Percentiles rank a stretch among this genome's conserved stretches.
Evolutionary conservation across 1,140 invertebrate genomes (phyloP).

Genomic region (Portunus trituberculatus): DNA sequence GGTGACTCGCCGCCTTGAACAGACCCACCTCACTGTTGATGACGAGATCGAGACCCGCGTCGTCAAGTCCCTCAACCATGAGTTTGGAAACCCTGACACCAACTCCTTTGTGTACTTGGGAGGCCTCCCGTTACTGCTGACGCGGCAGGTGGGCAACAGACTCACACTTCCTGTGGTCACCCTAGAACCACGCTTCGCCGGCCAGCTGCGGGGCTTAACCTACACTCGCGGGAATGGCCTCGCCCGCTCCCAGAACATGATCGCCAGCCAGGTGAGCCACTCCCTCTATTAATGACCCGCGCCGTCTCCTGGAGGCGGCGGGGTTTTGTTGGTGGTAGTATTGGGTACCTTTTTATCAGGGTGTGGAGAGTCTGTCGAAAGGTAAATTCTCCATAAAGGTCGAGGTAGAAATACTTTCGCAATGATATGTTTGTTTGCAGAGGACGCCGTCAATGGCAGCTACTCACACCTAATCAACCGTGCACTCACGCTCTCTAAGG

Average conservation of each 20-base stretch:
- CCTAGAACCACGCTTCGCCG: constrained; percentile 93
- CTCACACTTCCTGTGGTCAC: constrained; percentile 93
- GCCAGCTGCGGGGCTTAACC: constrained; percentile 91
- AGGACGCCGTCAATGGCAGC: neutral
- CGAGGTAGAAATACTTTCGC: neutral
- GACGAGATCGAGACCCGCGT: constrained; percentile 86
- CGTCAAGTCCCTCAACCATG: constrained; percentile 78
- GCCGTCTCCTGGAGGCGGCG: neutral
- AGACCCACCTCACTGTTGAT: constrained; percentile 91
- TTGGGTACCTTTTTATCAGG: neutral
- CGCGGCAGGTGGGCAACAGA: constrained; percentile 86
- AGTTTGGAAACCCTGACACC: constrained; percentile 90
- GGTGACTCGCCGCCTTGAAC: constrained; percentile 85
- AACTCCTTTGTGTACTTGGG: constrained; percentile 96
- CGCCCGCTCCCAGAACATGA: constrained; percentile 84
- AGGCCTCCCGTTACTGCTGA: constrained; percentile 94
- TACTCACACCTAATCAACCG: neutral
- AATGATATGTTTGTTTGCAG: neutral
- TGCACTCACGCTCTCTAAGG: neutral
- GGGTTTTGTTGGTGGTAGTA: neutral
- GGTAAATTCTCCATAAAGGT: neutral
- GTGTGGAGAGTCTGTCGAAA: neutral
- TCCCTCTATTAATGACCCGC: neutral
- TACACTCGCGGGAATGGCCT: constrained; percentile 89
- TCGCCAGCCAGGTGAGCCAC: constrained; percentile 88